Evolutionary conservation across 1,140 invertebrate genomes (phyloP).

Genomic region (Prorops nasuta): DNA sequence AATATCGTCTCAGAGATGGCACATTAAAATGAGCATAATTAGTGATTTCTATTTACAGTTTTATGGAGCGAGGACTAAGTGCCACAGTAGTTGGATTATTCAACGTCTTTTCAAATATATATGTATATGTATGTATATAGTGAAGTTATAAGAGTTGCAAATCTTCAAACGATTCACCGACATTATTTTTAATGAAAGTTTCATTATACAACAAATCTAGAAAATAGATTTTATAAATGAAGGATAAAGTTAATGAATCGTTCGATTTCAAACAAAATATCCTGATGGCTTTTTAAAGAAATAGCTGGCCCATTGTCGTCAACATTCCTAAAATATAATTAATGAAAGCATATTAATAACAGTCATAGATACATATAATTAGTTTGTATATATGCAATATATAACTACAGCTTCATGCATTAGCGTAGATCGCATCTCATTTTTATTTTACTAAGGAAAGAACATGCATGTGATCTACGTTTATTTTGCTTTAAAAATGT

Average conservation of each 20-base stretch:
- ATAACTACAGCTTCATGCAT: slow-evolving; percentile 3
- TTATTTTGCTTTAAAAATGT: slow-evolving; percentile 17
- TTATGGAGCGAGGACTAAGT: neutral
- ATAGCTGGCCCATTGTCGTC: slow-evolving; percentile 57
- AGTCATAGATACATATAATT: slow-evolving; percentile 9
- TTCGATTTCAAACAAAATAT: slow-evolving; percentile 39
- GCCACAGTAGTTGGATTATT: too few relatives aligned
- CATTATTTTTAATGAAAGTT: slow-evolving; percentile 5
- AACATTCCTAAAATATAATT: slow-evolving; percentile 56
- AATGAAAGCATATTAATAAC: slow-evolving; percentile 42
- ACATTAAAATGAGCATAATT: slow-evolving; percentile 31
- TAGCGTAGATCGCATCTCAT: neutral
- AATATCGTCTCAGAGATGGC: slow-evolving; percentile 33
- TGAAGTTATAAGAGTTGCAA: too few relatives aligned
- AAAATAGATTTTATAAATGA: neutral
- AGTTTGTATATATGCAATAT: slow-evolving; percentile 1
- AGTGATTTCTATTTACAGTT: slow-evolving; percentile 28
- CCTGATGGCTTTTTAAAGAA: slow-evolving; percentile 53
- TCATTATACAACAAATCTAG: slow-evolving; percentile 1
- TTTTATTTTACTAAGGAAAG: slow-evolving; percentile 1
- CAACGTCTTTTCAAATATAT: too few relatives aligned
- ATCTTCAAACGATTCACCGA: slow-evolving; percentile 21
- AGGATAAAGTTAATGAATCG: slow-evolving; percentile 21
- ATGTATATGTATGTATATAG: too few relatives aligned
- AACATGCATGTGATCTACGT: neutral